Evolutionary conservation across 2,113 vertebrate species (phyloP).

Genomic region (Hydrolagus affinis): DNA sequence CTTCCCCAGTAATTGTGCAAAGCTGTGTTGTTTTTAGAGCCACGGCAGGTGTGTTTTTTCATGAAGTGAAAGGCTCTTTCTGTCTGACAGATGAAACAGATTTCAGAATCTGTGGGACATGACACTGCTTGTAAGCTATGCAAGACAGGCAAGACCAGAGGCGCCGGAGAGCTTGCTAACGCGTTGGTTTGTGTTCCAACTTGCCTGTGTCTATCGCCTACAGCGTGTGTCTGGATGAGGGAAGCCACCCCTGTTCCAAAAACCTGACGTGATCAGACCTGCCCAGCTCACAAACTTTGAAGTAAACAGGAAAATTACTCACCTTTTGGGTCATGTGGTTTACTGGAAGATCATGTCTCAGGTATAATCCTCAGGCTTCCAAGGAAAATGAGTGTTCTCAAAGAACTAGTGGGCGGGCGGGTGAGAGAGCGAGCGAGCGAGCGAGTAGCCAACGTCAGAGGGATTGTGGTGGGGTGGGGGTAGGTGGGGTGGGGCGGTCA

Average conservation of each 20-base stretch:
- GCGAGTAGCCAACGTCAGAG: too few relatives aligned
- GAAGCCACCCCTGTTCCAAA: conserved; percentile 71
- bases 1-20: not conserved
- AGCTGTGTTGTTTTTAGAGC: conserved; percentile 21
- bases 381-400: not conserved
- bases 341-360: conserved; percentile 50
- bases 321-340: conserved; percentile 58
- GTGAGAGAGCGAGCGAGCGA: too few relatives aligned
- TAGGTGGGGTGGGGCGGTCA: too few relatives aligned
- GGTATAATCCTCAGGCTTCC: conserved; percentile 48
- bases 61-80: conserved; percentile 36
- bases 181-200: conserved; percentile 75
- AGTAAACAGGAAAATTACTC: conserved; percentile 72
- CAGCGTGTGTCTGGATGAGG: conserved; percentile 78
- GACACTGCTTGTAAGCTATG: conserved; percentile 92
- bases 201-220: conserved; percentile 81
- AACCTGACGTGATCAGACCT: conserved; percentile 70
- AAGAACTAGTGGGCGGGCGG: too few relatives aligned
- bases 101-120: conserved; percentile 66
- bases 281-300: conserved; percentile 65
- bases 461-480: too few relatives aligned
- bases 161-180: conserved; percentile 84
- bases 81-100: conserved; percentile 67
- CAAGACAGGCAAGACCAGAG: conserved; percentile 93
- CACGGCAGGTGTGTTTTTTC: conserved; percentile 35